Conservation (phyloP, 2,797 vertebrate genomes). For the Hyperoplus immaculatus region DNA sequence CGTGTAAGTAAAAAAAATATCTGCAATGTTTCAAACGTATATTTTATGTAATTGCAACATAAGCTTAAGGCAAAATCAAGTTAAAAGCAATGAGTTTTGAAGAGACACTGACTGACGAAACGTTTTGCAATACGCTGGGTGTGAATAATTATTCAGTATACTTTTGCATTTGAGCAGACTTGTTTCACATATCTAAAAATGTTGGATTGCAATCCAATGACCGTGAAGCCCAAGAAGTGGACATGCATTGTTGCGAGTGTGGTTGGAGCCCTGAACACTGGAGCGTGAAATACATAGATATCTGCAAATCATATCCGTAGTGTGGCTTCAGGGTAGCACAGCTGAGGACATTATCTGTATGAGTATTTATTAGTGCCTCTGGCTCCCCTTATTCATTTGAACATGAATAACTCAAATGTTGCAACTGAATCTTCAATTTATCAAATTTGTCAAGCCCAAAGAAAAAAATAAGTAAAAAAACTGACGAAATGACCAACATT, state of each 20-base stretch:
- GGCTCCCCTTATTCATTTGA: constrained; percentile 73
- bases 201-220: constrained; percentile 59
- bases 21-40: constrained; percentile 27
- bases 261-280: constrained; percentile 49
- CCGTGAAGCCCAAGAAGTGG: constrained; percentile 53
- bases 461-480: constrained; percentile 30
- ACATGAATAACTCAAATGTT: constrained; percentile 74
- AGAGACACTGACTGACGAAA: constrained; percentile 28
- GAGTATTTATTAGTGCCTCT: constrained; percentile 74
- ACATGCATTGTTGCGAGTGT: constrained; percentile 41
- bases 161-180: constrained; percentile 56
- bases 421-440: constrained; percentile 62
- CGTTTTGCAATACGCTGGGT: constrained; percentile 50
- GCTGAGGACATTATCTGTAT: constrained; percentile 78
- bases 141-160: constrained; percentile 55
- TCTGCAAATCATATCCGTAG: constrained; percentile 72
- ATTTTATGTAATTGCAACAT: constrained; percentile 40
- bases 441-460: constrained; percentile 65
- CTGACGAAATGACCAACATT: constrained; percentile 50
- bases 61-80: constrained; percentile 37
- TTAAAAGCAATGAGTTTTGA: constrained; percentile 54
- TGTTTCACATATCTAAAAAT: constrained; percentile 51
- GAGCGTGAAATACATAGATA: constrained; percentile 75
- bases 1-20: constrained; percentile 17
- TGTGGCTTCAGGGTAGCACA: constrained; percentile 72